Evolutionary conservation across 2,888 invertebrate species (phyloP), one percentile per base, ranked within the genome.

Genomic region (Pristionchus exspectatus): DNA sequence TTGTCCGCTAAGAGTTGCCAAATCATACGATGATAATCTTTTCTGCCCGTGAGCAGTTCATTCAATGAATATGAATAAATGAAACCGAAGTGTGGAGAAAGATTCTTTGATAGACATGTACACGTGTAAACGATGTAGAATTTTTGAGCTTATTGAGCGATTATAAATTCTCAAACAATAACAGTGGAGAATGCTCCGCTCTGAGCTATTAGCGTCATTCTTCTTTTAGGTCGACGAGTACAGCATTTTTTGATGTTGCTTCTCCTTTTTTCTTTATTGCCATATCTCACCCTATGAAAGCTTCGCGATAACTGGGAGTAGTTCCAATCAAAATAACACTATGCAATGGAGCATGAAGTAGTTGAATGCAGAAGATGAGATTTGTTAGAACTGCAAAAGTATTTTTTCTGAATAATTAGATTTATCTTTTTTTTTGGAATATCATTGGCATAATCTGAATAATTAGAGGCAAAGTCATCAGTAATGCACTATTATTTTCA

Each of bases 11-110:
- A 66, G 54, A 66, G 86, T 33, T 1, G 86, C 86, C n/a, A 86
- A 86, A n/a, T 54, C 56, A 1, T 86, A 66, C 86, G 86, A 86
- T n/a, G 24, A 86, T n/a, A 66, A 86, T 54, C 21, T 27, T 12
- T 86, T 86, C 66, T 86, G 86, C 33, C 44, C 44, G 9, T 50
- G 12, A 50, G 44, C 44, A 50, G 44, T 50, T 50, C 9, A 50
- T 9, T 50, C 44, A 50, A 50, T 50, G 44, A 50, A 50, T 9
- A 9, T 50, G 44, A 50, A 50, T 50, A 50, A 50, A 50, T 50
- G 44, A 10, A 3, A 44, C 44, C 44, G 9, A 5, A 38, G 38
- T 3, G 12, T 7, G 44, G 4, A 50, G 3, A 50, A 50, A 50
- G 12, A 50, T 50, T 3, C 10, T 10, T 1, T 50, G 44, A 50